Conservation (phyloP, 2,888 invertebrate genomes). For the Platerodrilus igneus region DNA sequence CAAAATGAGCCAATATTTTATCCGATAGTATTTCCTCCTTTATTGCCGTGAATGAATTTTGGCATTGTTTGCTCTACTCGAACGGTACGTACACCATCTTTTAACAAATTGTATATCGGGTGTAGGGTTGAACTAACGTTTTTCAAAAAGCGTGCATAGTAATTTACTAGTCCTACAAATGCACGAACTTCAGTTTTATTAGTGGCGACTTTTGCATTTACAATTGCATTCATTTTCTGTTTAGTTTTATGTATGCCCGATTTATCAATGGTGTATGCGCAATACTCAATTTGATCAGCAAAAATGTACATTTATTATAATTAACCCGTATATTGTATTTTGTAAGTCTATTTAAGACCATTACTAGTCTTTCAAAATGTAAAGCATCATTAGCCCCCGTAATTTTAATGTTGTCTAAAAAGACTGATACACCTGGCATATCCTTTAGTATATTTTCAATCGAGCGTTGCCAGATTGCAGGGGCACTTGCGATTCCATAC, state of each 20-base stretch:
- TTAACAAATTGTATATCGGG: conserved; percentile 6
- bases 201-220: background rate
- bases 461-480: conserved; percentile 4
- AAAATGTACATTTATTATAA: no score
- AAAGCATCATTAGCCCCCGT: background rate
- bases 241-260: no score
- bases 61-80: conserved; percentile 2
- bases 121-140: conserved; percentile 2
- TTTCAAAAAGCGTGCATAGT: conserved; percentile 8
- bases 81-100: conserved; percentile 1
- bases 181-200: conserved; percentile 9
- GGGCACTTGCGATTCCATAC: background rate
- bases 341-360: background rate
- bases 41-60: background rate
- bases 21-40: background rate
- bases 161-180: conserved; percentile 8
- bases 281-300: conserved; percentile 8
- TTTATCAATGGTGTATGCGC: no score
- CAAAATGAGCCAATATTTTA: no score
- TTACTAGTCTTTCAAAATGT: background rate
- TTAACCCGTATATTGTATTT: no score
- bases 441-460: no score
- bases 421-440: conserved; percentile 11
- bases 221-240: conserved; percentile 2
- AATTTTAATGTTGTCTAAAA: conserved; percentile 17